These are phyloP conservation scores for Kuschelorhynchus macadamiae DNA, from an alignment of 2,888 invertebrate genomes.

Conservation along the genomic window DNA sequence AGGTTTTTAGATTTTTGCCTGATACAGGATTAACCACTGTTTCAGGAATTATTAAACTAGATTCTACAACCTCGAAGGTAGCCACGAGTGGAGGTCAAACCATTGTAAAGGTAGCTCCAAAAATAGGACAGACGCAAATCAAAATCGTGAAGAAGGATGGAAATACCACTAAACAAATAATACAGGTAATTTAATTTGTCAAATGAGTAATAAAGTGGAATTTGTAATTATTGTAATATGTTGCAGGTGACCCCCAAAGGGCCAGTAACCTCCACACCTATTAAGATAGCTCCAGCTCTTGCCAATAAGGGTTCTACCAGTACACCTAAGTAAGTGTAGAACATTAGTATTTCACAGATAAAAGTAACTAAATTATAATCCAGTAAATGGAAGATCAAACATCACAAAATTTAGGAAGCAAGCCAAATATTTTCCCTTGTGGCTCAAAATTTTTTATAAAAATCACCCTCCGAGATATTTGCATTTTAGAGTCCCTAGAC, in stretches of 20 bases:
- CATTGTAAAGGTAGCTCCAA: conserved; percentile 69
- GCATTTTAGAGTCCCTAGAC: too few relatives aligned
- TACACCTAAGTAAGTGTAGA: conserved; percentile 28
- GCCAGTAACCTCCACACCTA: conserved; percentile 29
- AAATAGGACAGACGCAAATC: conserved; percentile 70
- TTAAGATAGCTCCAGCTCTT: conserved; percentile 41
- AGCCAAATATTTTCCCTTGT: too few relatives aligned
- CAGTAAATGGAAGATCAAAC: too few relatives aligned
- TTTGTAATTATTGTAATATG: neutral
- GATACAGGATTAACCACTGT: too few relatives aligned
- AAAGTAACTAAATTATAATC: neutral
- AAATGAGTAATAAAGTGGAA: neutral
- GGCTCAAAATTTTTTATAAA: too few relatives aligned
- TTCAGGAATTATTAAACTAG: conserved; percentile 75
- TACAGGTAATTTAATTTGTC: conserved; percentile 50
- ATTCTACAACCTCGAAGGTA: conserved; percentile 70
- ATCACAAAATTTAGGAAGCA: too few relatives aligned
- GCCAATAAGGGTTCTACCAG: too few relatives aligned
- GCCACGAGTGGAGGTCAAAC: conserved; percentile 66
- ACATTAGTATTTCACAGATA: neutral
- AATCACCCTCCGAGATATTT: too few relatives aligned
- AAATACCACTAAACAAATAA: conserved; percentile 55
- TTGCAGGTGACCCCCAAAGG: conserved; percentile 47
- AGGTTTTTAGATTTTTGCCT: too few relatives aligned
- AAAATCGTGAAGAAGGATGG: conserved; percentile 67